Percentiles rank a stretch among this genome's conserved stretches.
Conservation (phyloP, 2,113 vertebrate species). For the Odontesthes bonariensis region DNA sequence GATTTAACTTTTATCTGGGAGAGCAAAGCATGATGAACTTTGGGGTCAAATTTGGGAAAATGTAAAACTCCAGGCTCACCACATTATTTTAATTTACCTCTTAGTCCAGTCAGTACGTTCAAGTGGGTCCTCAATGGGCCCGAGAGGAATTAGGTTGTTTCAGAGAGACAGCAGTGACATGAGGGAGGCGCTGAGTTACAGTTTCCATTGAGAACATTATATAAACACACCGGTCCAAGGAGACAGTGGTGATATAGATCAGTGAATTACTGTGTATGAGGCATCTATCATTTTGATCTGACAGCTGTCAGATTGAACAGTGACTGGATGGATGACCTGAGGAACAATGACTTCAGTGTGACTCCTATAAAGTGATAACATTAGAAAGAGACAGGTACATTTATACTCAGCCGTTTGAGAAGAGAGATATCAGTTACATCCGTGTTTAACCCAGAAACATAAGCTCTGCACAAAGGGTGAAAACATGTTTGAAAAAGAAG, state of each 20-base stretch:
- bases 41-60: neutral
- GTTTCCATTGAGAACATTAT: conserved; percentile 20
- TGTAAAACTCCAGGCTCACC: neutral
- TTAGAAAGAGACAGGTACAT: neutral
- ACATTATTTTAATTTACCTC: neutral
- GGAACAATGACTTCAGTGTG: conserved; percentile 32
- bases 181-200: conserved; percentile 7
- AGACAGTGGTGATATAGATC: conserved; percentile 15
- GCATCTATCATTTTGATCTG: conserved; percentile 36
- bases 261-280: conserved; percentile 24
- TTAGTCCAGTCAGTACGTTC: neutral
- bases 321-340: conserved; percentile 31
- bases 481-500: too few species aligned
- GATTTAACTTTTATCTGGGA: neutral
- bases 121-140: neutral
- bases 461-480: neutral
- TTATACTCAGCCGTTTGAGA: too few species aligned
- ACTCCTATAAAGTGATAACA: conserved; percentile 12
- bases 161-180: conserved; percentile 19
- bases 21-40: neutral
- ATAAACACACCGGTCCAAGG: conserved; percentile 51
- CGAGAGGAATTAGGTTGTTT: conserved; percentile 17
- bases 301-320: conserved; percentile 25
- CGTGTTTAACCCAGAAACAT: neutral
- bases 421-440: neutral